Conservation (phyloP, 92 coral and sea anemone species). For the Chrysogorgia sp. region DNA sequence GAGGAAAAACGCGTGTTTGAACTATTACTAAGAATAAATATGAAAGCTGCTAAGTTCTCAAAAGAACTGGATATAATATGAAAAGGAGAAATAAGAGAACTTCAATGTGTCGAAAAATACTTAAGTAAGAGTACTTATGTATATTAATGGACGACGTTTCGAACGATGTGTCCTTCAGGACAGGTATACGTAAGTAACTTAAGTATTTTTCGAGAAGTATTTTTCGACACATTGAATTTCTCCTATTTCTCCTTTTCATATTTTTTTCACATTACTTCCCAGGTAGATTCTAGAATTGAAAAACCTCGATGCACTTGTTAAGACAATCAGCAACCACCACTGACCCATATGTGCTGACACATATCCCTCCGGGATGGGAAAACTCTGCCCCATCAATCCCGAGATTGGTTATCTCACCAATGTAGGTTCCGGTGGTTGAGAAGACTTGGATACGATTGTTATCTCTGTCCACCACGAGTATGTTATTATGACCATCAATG, state of each 20-base stretch:
- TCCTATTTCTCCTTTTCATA: too few species aligned
- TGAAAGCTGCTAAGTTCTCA: too few species aligned
- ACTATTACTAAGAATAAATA: too few species aligned
- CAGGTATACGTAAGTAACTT: background rate
- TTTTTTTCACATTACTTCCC: too few species aligned
- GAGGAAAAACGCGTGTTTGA: too few species aligned
- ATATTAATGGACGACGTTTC: too few species aligned
- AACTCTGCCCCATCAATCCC: conserved; percentile 39
- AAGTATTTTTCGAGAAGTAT: background rate
- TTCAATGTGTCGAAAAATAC: too few species aligned
- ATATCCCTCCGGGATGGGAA: conserved; percentile 29
- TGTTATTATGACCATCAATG: conserved; percentile 29
- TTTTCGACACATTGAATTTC: too few species aligned
- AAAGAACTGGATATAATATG: too few species aligned
- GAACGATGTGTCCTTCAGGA: too few species aligned
- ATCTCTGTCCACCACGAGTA: conserved; percentile 29
- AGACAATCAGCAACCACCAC: conserved; percentile 36
- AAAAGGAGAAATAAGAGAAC: too few species aligned
- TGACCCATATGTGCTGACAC: conserved; percentile 34
- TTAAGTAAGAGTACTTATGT: too few species aligned
- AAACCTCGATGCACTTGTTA: conserved; percentile 33
- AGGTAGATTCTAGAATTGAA: background rate
- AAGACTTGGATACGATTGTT: conserved; percentile 26
- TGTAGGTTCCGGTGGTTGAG: conserved; percentile 10
- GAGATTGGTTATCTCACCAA: conserved; percentile 15